Evolutionary conservation across 37 sponge, comb jelly and placozoan species (phyloP).

Genomic region (Bolinopsis microptera): DNA sequence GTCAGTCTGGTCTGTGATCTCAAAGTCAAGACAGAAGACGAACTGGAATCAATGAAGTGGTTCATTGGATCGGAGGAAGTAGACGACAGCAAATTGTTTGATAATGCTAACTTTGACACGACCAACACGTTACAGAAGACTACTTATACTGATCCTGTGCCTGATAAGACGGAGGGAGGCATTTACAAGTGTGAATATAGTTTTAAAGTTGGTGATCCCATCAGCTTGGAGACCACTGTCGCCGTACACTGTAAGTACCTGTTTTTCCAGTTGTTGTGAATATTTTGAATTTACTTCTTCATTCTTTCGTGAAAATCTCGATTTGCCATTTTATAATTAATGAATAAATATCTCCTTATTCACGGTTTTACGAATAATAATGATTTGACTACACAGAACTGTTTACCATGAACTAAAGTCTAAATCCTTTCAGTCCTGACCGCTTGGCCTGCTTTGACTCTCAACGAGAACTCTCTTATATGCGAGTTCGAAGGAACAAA

Average conservation of each 20-base stretch:
- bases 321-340: too few relatives aligned
- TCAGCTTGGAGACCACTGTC: neutral
- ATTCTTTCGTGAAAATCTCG: too few relatives aligned
- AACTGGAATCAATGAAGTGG: neutral
- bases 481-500: slow-evolving; percentile 4
- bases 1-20: neutral
- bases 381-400: too few relatives aligned
- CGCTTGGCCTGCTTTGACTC: neutral
- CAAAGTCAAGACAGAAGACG: neutral
- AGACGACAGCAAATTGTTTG: neutral
- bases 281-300: too few relatives aligned
- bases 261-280: too few relatives aligned
- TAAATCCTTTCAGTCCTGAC: slow-evolving; percentile 27
- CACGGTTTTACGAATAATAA: too few relatives aligned
- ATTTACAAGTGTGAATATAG: neutral
- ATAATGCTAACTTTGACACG: neutral
- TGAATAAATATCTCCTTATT: too few relatives aligned
- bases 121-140: neutral
- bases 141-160: neutral
- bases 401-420: too few relatives aligned
- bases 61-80: neutral
- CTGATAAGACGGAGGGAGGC: slow-evolving; percentile 1
- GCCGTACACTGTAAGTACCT: neutral
- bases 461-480: neutral
- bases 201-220: neutral